Evolutionary conservation across 2,113 vertebrate genomes (phyloP).

Genomic region (Tyto alba): DNA sequence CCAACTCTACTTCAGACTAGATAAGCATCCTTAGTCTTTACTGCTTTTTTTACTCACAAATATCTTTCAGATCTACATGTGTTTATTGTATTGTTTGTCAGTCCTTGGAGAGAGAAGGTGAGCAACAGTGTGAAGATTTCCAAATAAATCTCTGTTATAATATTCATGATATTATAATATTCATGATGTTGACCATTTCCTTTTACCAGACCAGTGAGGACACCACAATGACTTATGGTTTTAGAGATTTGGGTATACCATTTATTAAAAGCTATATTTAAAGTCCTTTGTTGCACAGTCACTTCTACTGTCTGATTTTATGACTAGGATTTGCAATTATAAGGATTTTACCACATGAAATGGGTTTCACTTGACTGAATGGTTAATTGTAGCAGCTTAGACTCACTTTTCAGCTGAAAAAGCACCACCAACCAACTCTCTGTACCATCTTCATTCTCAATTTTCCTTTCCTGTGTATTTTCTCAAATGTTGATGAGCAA

Average conservation of each 20-base stretch:
- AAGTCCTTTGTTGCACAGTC: not conserved
- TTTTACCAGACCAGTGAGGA: not conserved
- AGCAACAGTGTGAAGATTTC: not conserved
- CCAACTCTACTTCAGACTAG: not conserved
- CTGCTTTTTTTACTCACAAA: not conserved
- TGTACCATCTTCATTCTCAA: not conserved
- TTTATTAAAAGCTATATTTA: conserved; percentile 32
- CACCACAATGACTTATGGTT: not conserved
- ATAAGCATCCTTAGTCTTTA: not conserved
- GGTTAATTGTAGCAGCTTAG: conserved; percentile 7
- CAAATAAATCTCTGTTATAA: not conserved
- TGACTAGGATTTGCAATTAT: conserved; percentile 37
- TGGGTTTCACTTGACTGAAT: not conserved
- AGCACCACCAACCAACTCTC: not conserved
- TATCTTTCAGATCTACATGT: not conserved
- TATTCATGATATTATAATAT: conserved; percentile 31
- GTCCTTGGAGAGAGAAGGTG: not conserved
- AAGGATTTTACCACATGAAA: conserved; percentile 46
- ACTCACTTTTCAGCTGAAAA: conserved; percentile 3
- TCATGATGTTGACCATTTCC: not conserved
- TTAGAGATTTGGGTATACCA: not conserved
- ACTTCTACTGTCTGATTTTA: not conserved
- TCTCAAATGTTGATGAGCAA: not conserved
- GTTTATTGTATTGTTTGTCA: not conserved
- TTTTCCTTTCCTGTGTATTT: not conserved